Evolutionary conservation across 2,797 vertebrate genomes (phyloP), one percentile per base, ranked within the genome.

Genomic region (Gambusia yucatana): DNA sequence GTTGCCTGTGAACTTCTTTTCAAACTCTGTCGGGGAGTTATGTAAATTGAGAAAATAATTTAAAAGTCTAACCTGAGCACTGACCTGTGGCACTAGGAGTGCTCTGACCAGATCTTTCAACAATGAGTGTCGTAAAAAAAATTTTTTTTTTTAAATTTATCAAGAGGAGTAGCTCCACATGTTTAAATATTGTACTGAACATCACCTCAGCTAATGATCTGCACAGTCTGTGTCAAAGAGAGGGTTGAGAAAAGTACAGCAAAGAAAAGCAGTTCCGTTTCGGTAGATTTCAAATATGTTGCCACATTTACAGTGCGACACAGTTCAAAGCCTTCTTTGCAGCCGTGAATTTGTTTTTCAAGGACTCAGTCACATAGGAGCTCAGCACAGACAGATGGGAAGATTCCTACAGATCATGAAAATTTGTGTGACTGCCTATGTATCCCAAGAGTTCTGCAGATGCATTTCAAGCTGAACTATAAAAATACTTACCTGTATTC

Each of bases 271-370:
- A 9, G 80, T 82, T 87, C 81, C 11, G 78, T 84, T 89, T 80
- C 39, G 76, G 76, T 59, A 39, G 57, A 78, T 85, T 88, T 83
- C 63, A 72, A 41, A 88, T 85, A 87, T 85, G 86, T 85, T 88
- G 80, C 78, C 52, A 88, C 85, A 92, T 93, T 92, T 86, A 85
- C 63, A 8, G 28, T 77, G 81, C 86, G 88, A 89, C 90, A 92
- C 82, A 83, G 87, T 87, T 90, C 88, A 89, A 89, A 84, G 83
- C 78, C 75, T 74, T 82, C 65, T 80, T 80, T 67, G 2, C 57
- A 76, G 75, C 72, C 82, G 9, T 36, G 14, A 6, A 43, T 48
- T 25, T 73, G 47, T 52, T 86, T 85, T 90, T 78, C 59, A 75
- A 81, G 82, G 78, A 73, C 82, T 86, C 79, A 86, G 82, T 91